Evolutionary conservation across 2,113 vertebrate species (phyloP).

Genomic region (Noturus placidus): DNA sequence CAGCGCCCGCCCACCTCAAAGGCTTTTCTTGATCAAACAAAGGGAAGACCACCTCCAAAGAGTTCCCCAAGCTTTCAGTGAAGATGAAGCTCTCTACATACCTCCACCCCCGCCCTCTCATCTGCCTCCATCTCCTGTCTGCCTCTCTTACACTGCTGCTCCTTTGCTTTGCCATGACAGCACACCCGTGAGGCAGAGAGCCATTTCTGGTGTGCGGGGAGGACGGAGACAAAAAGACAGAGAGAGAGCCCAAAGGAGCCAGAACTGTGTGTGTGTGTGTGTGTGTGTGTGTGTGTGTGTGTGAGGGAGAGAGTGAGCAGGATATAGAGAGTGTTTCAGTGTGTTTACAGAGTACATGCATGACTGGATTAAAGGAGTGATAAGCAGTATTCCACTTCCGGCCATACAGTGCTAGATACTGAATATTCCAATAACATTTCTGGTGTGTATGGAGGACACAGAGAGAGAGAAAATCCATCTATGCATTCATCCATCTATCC

Average conservation of each 20-base stretch:
- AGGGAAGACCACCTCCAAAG: constrained; percentile 33
- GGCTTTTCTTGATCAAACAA: constrained; percentile 26
- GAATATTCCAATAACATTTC: neutral
- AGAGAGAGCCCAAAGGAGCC: constrained; percentile 51
- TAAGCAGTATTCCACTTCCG: neutral
- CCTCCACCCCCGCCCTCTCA: constrained; percentile 9
- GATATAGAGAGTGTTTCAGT: neutral
- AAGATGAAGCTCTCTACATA: constrained; percentile 40
- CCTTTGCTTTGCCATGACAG: constrained; percentile 56
- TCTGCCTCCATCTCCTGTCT: constrained; percentile 30
- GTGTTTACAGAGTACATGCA: constrained; percentile 1
- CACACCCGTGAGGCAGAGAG: constrained; percentile 55
- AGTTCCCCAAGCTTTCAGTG: constrained; percentile 39
- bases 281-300: neutral
- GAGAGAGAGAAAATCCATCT: constrained; percentile 50
- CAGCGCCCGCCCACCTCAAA: constrained; percentile 5
- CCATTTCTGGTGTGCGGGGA: constrained; percentile 59
- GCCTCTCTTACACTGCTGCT: constrained; percentile 41
- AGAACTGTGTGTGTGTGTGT: constrained; percentile 22
- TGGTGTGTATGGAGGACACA: neutral
- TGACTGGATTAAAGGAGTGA: neutral
- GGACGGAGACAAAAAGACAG: neutral
- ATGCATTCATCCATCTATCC: neutral
- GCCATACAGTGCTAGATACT: neutral
- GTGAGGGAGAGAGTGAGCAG: neutral